Evolutionary conservation across 2,888 invertebrate species (phyloP).

Genomic region (Cordylochernes scorpioides): DNA sequence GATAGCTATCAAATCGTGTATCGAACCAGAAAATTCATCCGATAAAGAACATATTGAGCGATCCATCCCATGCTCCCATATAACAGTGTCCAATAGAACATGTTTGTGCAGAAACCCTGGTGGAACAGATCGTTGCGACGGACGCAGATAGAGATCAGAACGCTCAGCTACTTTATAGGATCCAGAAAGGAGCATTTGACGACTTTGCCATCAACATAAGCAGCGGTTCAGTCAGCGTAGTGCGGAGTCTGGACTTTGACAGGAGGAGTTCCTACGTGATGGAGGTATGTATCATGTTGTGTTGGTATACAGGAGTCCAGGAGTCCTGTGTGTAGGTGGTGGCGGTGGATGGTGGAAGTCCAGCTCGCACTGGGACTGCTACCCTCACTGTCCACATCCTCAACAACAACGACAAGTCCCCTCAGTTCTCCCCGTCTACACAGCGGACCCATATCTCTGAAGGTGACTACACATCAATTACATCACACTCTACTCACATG

Average conservation of each 20-base stretch:
- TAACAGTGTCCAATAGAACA: no score
- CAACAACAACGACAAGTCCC: constrained; percentile 64
- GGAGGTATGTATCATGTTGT: constrained; percentile 27
- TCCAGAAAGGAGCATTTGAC: constrained; percentile 57
- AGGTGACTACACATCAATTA: no score
- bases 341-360: constrained; percentile 30
- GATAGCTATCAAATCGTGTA: no score
- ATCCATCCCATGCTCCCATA: no score
- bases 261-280: constrained; percentile 47
- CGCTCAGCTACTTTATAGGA: constrained; percentile 48
- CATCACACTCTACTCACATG: no score
- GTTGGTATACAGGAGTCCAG: not conserved
- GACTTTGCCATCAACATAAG: constrained; percentile 51
- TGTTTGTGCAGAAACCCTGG: constrained; percentile 35
- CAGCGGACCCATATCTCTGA: constrained; percentile 37
- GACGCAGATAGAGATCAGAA: constrained; percentile 68
- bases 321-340: constrained; percentile 15
- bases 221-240: constrained; percentile 45
- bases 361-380: constrained; percentile 50
- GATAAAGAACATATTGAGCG: no score
- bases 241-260: constrained; percentile 43
- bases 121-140: constrained; percentile 43
- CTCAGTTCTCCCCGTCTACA: constrained; percentile 46
- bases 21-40: no score
- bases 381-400: constrained; percentile 47